Conservation (phyloP, 1,140 invertebrate species). For the Reticulitermes speratus region DNA sequence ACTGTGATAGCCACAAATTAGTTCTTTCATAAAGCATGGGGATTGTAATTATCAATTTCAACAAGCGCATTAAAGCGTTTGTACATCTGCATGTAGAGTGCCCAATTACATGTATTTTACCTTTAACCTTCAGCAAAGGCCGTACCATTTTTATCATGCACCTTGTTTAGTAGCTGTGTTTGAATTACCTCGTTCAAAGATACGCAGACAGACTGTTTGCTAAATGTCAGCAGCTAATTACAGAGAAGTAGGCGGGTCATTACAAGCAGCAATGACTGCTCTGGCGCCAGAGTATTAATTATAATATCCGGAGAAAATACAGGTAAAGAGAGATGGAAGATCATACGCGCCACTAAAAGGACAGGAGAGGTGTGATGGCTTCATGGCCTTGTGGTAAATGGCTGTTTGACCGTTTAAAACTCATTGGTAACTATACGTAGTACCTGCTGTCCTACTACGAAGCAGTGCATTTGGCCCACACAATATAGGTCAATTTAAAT, state of each 20-base stretch:
- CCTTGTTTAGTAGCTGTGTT: not conserved
- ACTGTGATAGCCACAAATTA: no score
- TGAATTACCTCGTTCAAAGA: not conserved
- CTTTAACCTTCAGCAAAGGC: not conserved
- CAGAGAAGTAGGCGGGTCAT: not conserved
- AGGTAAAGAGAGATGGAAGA: not conserved
- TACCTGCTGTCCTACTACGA: no score
- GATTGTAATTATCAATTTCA: not conserved
- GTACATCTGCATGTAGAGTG: no score
- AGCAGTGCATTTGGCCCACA: no score
- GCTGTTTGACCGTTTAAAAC: not conserved
- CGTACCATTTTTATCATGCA: not conserved
- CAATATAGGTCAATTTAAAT: no score
- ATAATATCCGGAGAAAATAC: slow-evolving; percentile 8
- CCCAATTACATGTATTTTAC: no score
- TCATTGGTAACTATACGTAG: no score
- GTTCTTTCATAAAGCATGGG: no score
- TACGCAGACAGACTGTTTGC: not conserved
- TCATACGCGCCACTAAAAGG: not conserved
- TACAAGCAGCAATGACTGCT: not conserved
- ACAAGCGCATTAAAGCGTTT: not conserved
- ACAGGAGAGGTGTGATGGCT: not conserved
- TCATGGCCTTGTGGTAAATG: not conserved
- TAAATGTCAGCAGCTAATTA: not conserved
- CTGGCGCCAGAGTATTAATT: not conserved